Evolutionary conservation across 2,113 vertebrate species (phyloP).

Genomic region (Pseudorhombus dupliciocellatus): DNA sequence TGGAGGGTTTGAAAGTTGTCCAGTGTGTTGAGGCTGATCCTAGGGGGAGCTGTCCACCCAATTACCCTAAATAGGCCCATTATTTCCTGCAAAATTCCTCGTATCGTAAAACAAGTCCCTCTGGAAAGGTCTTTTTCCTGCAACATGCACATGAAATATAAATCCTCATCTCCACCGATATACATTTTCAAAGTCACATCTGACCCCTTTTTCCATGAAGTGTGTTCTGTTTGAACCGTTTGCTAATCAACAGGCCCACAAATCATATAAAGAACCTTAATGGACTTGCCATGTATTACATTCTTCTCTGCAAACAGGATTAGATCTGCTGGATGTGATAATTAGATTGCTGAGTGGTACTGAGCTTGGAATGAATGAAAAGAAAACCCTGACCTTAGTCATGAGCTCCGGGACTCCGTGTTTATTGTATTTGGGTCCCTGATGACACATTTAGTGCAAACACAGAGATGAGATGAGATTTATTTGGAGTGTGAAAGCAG

Average conservation of each 20-base stretch:
- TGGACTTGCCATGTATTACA: slow-evolving; percentile 30
- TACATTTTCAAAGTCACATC: neutral
- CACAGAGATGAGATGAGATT: slow-evolving; percentile 57
- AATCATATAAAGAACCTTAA: slow-evolving; percentile 47
- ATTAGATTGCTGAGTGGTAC: slow-evolving; percentile 62
- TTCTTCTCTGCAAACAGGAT: slow-evolving; percentile 50
- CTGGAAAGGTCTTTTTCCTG: slow-evolving; percentile 18
- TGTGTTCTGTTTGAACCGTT: slow-evolving; percentile 50
- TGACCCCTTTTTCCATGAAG: slow-evolving; percentile 4
- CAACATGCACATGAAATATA: slow-evolving; percentile 34
- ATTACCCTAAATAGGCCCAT: slow-evolving; percentile 61
- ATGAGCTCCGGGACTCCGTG: slow-evolving; percentile 42
- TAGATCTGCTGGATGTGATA: slow-evolving; percentile 74
- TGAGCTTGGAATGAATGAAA: slow-evolving; percentile 42
- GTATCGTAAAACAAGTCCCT: slow-evolving; percentile 30
- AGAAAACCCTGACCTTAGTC: slow-evolving; percentile 27
- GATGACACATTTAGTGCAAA: slow-evolving; percentile 54
- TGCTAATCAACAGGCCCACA: slow-evolving; percentile 57
- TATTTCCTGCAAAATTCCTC: slow-evolving; percentile 47
- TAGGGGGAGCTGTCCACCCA: slow-evolving; percentile 35
- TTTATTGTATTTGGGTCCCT: slow-evolving; percentile 63
- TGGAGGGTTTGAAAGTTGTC: slow-evolving; percentile 34
- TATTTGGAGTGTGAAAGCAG: slow-evolving; percentile 54
- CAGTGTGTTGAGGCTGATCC: slow-evolving; percentile 38
- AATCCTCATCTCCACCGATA: neutral